Conservation (phyloP, 2,888 invertebrate genomes). For the Dryocosmus kuriphilus region DNA sequence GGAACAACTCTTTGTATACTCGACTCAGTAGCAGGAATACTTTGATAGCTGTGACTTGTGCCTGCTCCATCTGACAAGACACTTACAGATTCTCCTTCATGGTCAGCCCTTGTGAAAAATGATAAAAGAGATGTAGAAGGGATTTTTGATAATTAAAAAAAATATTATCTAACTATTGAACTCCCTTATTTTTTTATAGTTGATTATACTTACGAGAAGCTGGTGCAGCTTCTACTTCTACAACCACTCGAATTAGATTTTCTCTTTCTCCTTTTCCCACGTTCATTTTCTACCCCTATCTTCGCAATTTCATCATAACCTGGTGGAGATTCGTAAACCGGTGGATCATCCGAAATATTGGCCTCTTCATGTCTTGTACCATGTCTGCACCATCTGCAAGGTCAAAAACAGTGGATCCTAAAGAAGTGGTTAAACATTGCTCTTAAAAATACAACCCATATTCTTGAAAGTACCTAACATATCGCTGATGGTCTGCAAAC, state of each 20-base stretch:
- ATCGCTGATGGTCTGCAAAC: constrained; percentile 84
- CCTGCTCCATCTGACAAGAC: constrained; percentile 50
- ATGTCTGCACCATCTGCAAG: constrained; percentile 77
- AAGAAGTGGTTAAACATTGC: constrained; percentile 49
- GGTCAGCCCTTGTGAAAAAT: constrained; percentile 37
- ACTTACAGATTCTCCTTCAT: constrained; percentile 47
- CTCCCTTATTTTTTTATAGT: not conserved
- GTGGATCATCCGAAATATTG: constrained; percentile 81
- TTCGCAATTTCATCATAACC: constrained; percentile 85
- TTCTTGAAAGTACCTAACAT: constrained; percentile 79
- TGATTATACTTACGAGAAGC: constrained; percentile 67
- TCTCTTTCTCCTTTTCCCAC: constrained; percentile 63
- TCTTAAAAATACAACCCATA: not conserved
- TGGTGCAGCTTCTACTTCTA: constrained; percentile 65
- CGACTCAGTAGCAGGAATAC: constrained; percentile 43
- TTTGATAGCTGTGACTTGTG: constrained; percentile 58
- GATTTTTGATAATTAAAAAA: not conserved
- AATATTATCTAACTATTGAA: not conserved
- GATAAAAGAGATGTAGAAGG: not conserved
- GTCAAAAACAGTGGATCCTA: constrained; percentile 68
- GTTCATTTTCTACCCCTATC: constrained; percentile 78
- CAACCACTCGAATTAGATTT: constrained; percentile 51
- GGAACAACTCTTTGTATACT: constrained; percentile 55
- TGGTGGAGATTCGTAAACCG: constrained; percentile 85
- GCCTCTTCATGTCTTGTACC: constrained; percentile 78